Evolutionary conservation across 2,797 vertebrate species (phyloP), one percentile per base, ranked within the genome.

Genomic region (Alca torda): DNA sequence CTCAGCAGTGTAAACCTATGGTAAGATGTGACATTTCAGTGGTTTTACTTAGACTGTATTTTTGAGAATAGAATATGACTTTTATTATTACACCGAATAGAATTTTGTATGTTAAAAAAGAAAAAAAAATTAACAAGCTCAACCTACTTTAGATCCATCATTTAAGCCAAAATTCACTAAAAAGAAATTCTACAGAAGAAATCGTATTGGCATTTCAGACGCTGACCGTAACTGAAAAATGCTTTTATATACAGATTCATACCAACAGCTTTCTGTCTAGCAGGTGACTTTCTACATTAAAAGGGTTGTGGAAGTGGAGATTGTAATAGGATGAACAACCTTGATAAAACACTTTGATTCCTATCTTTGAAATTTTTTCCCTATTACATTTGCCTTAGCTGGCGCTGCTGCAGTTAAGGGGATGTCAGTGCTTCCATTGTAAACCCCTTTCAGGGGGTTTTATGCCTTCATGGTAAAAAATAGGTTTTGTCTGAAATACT

Each of bases 331-430:
- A 96, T 90, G 96, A 97, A 94, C 87, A 95, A 94, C 96, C 87
- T 94, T 93, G 94, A 95, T 95, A 95, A 92, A 97, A 86, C 0
- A 2, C 92, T 96, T 97, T 94, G 97, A 97, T 96, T 92, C 73
- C 79, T 86, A 82, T 84, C 92, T 97, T 96, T 96, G 82, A 96
- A 88, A 8, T 72, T 80, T 84, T 93, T 95, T 88, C 25, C 48
- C 41, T 77, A 50, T 94, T 93, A 82, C 51, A 48, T 89, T 89
- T 91, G 48, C 87, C 61, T 84, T 85, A 51, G 59, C 67, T 84
- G 84, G 54, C 69, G 60, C 69, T 90, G 63, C 60, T 84, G 67
- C 77, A 70, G 76, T 88, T 86, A 83, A 81, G 61, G 74, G 37
- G 37, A 75, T 91, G 74, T 95, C 86, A 90, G 0, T 64, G 89